A percentile compares a stretch with the other conserved stretches of the same genome.
These are phyloP conservation scores for Drosophila azteca DNA, from an alignment of 1,140 invertebrate genomes.

Conservation along the genomic window DNA sequence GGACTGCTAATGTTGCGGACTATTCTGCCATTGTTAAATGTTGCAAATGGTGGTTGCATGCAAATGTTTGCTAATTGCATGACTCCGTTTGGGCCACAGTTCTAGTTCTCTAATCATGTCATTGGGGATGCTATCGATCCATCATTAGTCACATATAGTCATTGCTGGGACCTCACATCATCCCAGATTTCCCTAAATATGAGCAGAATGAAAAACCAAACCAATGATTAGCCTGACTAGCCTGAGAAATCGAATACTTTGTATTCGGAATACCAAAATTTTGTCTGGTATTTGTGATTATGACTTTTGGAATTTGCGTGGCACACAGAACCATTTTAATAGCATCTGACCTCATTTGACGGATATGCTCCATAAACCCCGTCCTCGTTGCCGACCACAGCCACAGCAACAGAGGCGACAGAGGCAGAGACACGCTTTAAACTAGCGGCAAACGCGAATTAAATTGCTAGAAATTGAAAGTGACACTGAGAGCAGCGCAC, in stretches of 20 bases:
- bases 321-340: slow-evolving; percentile 12
- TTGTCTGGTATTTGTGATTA: slow-evolving; percentile 3
- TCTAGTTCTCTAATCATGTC: not conserved
- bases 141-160: no score
- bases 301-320: not conserved
- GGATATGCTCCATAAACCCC: slow-evolving; percentile 47
- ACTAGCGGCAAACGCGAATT: slow-evolving; percentile 67
- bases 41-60: slow-evolving; percentile 44
- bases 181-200: no score
- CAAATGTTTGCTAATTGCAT: slow-evolving; percentile 10
- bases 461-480: slow-evolving; percentile 80
- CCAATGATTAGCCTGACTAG: no score
- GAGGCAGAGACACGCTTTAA: slow-evolving; percentile 31
- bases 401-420: not conserved
- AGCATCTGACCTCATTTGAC: slow-evolving; percentile 63
- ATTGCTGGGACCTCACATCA: no score
- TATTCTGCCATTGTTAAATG: slow-evolving; percentile 26
- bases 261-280: no score
- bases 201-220: no score
- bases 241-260: no score
- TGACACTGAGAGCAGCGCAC: slow-evolving; percentile 62
- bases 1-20: not conserved
- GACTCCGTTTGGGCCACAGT: not conserved
- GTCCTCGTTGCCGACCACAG: not conserved
- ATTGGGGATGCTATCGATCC: not conserved